Percentiles rank a stretch among this genome's conserved stretches.
Conservation (phyloP, 2,113 vertebrate species). For the Cochlearius cochlearius region DNA sequence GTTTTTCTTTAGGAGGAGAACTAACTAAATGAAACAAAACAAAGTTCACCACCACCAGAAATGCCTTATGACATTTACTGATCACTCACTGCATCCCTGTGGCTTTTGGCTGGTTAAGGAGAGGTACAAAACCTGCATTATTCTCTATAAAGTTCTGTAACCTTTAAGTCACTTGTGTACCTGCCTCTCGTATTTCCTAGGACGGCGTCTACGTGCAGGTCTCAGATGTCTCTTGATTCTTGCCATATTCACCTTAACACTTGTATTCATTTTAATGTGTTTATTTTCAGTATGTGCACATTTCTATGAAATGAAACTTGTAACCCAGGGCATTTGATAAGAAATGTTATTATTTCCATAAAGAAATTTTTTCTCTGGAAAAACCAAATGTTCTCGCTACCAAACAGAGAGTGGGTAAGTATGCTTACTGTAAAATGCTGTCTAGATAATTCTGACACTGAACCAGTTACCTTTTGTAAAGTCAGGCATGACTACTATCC, state of each 20-base stretch:
- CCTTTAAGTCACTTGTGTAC: not conserved
- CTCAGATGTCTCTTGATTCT: not conserved
- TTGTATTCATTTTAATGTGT: not conserved
- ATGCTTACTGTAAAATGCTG: not conserved
- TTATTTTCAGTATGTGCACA: not conserved
- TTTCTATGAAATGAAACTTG: not conserved
- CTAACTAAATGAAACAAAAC: not conserved
- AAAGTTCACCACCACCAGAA: not conserved
- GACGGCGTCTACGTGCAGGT: not conserved
- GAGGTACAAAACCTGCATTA: not conserved
- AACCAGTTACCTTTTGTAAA: not conserved
- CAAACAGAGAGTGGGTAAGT: not conserved
- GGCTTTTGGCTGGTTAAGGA: not conserved
- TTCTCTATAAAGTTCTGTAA: not conserved
- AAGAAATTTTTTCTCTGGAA: not conserved
- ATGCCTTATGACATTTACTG: not conserved
- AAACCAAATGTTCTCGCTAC: not conserved
- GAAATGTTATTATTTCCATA: not conserved
- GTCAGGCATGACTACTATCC: not conserved
- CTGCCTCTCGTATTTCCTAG: not conserved
- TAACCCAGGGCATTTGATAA: not conserved
- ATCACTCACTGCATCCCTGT: not conserved
- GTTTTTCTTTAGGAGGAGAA: not conserved
- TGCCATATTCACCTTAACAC: not conserved
- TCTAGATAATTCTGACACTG: not conserved